These are phyloP conservation scores for Entomyzon cyanotis DNA, from an alignment of 2,113 vertebrate genomes.

Conservation along the genomic window DNA sequence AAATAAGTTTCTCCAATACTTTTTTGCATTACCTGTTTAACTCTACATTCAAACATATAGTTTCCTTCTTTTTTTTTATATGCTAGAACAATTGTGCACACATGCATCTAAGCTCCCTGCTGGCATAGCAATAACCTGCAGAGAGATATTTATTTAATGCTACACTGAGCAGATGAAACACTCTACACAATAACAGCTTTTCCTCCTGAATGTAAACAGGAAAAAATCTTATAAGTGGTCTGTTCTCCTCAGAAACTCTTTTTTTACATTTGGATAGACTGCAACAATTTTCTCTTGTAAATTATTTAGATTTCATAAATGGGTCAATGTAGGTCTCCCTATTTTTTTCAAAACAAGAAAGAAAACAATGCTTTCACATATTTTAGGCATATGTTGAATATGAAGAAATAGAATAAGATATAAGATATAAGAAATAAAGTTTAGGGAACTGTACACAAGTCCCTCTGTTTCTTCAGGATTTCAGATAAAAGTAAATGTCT, in stretches of 20 bases:
- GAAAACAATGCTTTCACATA: background rate
- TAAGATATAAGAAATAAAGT: background rate
- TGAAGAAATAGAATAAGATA: background rate
- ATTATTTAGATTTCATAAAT: constrained; percentile 1
- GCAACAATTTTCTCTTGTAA: constrained; percentile 13
- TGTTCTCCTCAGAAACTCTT: constrained; percentile 12
- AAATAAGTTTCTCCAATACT: background rate
- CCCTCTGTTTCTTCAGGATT: background rate
- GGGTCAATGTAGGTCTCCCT: background rate
- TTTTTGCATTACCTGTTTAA: background rate
- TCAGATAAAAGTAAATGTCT: background rate
- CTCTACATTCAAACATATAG: background rate
- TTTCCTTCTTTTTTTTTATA: background rate
- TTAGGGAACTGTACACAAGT: background rate
- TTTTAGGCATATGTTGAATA: background rate
- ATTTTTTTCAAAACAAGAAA: background rate
- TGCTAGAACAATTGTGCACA: background rate
- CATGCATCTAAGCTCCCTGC: background rate
- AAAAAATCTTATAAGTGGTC: constrained; percentile 1
- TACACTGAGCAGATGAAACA: constrained; percentile 49
- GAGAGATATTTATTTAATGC: constrained; percentile 64
- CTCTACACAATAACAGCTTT: constrained; percentile 9
- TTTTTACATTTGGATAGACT: background rate
- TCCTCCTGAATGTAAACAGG: constrained; percentile 3
- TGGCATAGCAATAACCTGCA: background rate